phyloP scores from a whole-genome alignment of 2,888 invertebrate genomes.

The Conistra vaccinii region DNA sequence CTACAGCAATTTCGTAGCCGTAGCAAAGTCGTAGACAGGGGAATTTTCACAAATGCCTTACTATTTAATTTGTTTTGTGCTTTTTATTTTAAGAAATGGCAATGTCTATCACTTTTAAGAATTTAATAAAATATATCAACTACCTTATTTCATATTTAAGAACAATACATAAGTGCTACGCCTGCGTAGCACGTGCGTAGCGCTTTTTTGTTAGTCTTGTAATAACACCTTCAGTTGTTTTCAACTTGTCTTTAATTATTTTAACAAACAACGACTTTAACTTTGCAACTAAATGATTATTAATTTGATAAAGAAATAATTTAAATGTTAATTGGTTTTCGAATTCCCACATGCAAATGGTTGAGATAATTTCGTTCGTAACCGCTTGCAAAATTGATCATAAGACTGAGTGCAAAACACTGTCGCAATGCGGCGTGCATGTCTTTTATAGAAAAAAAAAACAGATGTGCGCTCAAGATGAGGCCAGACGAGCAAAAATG shows the following conservation, averaged over 20 bases:
- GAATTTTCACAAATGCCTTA: conserved; percentile 4
- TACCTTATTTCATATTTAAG: not conserved
- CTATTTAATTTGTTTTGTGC: not conserved
- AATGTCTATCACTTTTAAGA: not conserved
- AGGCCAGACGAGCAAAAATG: conserved; percentile 64
- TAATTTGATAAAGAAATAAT: conserved; percentile 20
- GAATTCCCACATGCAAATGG: conserved; percentile 18
- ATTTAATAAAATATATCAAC: not conserved
- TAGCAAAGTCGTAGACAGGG: conserved; percentile 20
- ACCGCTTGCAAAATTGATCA: conserved; percentile 25
- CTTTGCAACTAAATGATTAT: conserved; percentile 17
- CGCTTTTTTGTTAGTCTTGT: conserved; percentile 6
- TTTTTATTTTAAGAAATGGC: not conserved
- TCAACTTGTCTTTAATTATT: conserved; percentile 4
- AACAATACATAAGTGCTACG: conserved; percentile 33
- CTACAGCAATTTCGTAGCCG: conserved; percentile 32
- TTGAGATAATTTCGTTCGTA: conserved; percentile 13
- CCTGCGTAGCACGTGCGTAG: conserved; percentile 49
- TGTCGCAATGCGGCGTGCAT: conserved; percentile 54
- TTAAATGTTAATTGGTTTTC: conserved; percentile 25
- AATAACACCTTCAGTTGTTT: not conserved
- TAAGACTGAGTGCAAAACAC: conserved; percentile 38
- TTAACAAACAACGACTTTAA: conserved; percentile 17
- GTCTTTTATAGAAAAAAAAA: conserved; percentile 34
- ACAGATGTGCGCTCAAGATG: conserved; percentile 53